phyloP scores from a whole-genome alignment of 2,888 invertebrate genomes.

The Melanophora roralis region DNA sequence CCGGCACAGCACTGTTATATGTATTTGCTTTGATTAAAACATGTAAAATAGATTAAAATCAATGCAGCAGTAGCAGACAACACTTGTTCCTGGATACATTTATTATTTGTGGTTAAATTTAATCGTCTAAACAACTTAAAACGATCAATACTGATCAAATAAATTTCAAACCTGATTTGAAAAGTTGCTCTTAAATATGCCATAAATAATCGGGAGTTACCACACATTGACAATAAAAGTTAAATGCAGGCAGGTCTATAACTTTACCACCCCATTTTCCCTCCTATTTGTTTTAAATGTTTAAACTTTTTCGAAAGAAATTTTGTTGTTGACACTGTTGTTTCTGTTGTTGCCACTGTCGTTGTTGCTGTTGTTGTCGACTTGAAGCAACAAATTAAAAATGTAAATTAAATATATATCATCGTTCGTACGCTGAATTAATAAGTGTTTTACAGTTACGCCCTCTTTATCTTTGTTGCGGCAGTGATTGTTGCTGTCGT shows the following conservation, averaged over 20 bases:
- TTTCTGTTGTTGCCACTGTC: too few species aligned
- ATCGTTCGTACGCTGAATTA: constrained; percentile 18
- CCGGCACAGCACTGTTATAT: too few species aligned
- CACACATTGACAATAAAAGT: constrained; percentile 28
- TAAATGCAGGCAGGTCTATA: constrained; percentile 3
- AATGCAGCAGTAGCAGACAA: background rate
- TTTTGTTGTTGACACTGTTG: background rate
- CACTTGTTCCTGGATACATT: background rate
- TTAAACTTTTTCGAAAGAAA: too few species aligned
- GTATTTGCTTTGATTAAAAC: background rate
- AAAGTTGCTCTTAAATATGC: constrained; percentile 35
- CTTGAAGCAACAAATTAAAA: constrained; percentile 20
- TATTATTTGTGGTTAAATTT: constrained; percentile 4
- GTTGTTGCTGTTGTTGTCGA: background rate
- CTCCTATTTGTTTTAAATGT: background rate
- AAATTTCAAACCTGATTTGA: constrained; percentile 33
- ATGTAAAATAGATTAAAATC: constrained; percentile 38
- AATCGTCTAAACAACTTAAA: constrained; percentile 29
- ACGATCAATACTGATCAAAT: constrained; percentile 45
- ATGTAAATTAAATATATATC: constrained; percentile 47
- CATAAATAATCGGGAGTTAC: constrained; percentile 34
- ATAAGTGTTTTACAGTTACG: constrained; percentile 59
- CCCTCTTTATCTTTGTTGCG: constrained; percentile 30
- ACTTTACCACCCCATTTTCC: background rate
- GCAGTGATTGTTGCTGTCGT: background rate